These are phyloP conservation scores for Phymatocera aterrima DNA, from an alignment of 2,888 invertebrate genomes.

Conservation along the genomic window DNA sequence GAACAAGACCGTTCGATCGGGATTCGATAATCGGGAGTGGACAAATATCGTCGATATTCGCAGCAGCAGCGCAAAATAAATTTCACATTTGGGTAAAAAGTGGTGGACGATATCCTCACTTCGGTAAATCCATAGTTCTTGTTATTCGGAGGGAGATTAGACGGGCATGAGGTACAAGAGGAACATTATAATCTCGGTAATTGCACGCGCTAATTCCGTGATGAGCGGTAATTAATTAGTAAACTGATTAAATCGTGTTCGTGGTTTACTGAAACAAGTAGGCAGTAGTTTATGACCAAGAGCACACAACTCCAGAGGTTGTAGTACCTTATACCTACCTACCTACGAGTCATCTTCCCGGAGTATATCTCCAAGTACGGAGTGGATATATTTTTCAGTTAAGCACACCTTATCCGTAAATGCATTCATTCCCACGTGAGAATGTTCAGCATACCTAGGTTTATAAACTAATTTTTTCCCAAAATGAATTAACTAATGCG, in stretches of 20 bases:
- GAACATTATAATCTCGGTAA: slow-evolving; percentile 57
- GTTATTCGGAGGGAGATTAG: slow-evolving; percentile 29
- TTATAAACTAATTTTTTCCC: no score
- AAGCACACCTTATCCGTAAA: no score
- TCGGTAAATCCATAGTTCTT: background rate
- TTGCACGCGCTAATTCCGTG: slow-evolving; percentile 62
- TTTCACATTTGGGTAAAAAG: background rate
- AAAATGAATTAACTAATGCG: no score
- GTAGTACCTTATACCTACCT: background rate
- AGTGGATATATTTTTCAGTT: no score
- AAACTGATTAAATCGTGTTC: slow-evolving; percentile 46
- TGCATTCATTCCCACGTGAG: background rate
- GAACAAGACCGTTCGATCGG: background rate
- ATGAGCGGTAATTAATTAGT: slow-evolving; percentile 63
- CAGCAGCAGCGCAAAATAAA: no score
- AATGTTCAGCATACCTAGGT: no score
- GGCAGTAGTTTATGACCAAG: slow-evolving; percentile 26
- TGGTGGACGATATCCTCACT: background rate
- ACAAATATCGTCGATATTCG: no score
- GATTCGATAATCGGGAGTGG: no score
- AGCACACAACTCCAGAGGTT: no score
- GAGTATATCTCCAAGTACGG: no score
- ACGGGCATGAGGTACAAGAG: slow-evolving; percentile 22
- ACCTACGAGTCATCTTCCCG: no score
- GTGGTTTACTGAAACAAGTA: slow-evolving; percentile 43